Base-by-base conservation (phyloP, 1,140 invertebrate genomes). In the Dendrolimus kikuchii region DNA sequence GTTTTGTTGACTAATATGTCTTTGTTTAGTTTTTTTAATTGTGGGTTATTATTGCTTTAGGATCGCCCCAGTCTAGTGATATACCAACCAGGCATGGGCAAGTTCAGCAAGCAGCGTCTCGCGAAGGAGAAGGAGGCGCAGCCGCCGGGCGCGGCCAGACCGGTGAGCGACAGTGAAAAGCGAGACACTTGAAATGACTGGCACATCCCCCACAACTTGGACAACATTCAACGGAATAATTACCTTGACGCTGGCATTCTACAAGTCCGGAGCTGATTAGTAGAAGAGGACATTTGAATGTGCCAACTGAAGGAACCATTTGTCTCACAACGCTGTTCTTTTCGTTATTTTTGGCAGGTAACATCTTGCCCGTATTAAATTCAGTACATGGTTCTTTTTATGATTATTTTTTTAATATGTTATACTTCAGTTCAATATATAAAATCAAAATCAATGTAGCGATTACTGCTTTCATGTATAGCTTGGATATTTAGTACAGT, bases 1-100 rank as follows among this genome's bases (percentile, higher is more conserved):
- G n/a, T n/a, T n/a, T n/a, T n/a, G n/a, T n/a, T n/a, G n/a, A n/a
- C n/a, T n/a, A n/a, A n/a, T n/a, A n/a, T n/a, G n/a, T n/a, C n/a
- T n/a, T n/a, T n/a, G n/a, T n/a, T n/a, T n/a, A n/a, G n/a, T n/a
- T n/a, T n/a, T n/a, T 23, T 45, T 45, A 9, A 45, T 45, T 9
- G 10, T 67, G 8, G 44, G 1, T 55, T 51, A 42, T 47, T 38
- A 2, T 70, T 61, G 40, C 77, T 82, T 38, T 59, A 93, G 91
- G 92, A 93, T 75, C 91, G 92, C 46, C 92, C 92, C 6, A 89
- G 91, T 44, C 90, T 93, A 61, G 91, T 92, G 56, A 92, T 93
- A 57, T 93, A 93, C 74, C 89, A 92, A 52, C 92, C 92, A 5
- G 92, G 92, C 38, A 93, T 93, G 92, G 91, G 92, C 4, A 91